Evolutionary conservation across 2,113 vertebrate species (phyloP).

Genomic region (Chamaetylas fuelleborni): DNA sequence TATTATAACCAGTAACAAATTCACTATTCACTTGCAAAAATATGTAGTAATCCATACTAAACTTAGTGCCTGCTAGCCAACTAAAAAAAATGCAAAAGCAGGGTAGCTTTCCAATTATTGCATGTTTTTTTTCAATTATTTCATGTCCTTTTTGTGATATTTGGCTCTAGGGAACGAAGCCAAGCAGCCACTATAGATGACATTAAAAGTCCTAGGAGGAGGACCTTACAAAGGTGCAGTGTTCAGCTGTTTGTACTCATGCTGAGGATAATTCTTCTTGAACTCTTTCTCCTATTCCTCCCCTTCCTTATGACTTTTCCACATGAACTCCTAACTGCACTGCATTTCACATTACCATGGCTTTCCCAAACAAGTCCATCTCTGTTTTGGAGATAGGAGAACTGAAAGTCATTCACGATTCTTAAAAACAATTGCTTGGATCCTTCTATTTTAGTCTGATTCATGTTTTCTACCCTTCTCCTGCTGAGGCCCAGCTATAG

Average conservation of each 20-base stretch:
- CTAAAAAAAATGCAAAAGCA: not conserved
- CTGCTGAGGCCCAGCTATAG: not conserved
- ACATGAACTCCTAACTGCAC: not conserved
- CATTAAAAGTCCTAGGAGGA: not conserved
- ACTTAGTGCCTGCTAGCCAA: not conserved
- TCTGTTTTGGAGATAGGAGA: not conserved
- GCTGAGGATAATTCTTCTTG: not conserved
- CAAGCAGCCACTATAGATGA: rapidly evolving
- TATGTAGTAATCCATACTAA: not conserved
- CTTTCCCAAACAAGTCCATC: not conserved
- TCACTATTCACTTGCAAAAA: not conserved
- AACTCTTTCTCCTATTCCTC: not conserved
- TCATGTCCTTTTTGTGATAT: not conserved
- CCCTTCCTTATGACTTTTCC: not conserved
- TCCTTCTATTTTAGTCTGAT: not conserved
- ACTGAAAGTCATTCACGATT: not conserved
- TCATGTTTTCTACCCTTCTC: not conserved
- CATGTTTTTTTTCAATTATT: not conserved
- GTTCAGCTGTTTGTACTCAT: not conserved
- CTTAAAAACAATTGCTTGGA: not conserved
- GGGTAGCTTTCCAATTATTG: not conserved
- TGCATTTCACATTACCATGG: not conserved
- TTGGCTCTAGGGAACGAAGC: not conserved
- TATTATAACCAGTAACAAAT: not conserved
- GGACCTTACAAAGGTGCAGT: not conserved